Conservation (phyloP, 2,797 vertebrate genomes). For the Dipus sagitta region DNA sequence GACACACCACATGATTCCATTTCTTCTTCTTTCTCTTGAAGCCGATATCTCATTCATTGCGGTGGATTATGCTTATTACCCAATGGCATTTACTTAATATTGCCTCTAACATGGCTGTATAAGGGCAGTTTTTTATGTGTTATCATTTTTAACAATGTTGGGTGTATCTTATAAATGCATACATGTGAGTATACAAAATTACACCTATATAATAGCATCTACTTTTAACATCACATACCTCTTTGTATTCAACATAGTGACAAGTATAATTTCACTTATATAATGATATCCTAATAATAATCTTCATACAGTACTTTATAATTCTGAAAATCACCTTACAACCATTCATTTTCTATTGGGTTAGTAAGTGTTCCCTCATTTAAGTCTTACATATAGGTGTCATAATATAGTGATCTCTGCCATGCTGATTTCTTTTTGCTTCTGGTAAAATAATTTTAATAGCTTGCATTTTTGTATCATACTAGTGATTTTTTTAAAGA, state of each 20-base stretch:
- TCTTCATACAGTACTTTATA: conserved; percentile 3
- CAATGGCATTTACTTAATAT: background rate
- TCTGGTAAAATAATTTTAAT: conserved; percentile 64
- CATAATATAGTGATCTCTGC: conserved; percentile 8
- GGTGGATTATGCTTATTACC: background rate
- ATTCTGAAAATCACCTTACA: conserved; percentile 50
- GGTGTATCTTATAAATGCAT: background rate
- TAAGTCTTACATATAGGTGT: background rate
- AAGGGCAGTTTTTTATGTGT: background rate
- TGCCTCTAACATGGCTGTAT: background rate
- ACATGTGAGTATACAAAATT: background rate
- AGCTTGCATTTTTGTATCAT: conserved; percentile 35
- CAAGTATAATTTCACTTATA: background rate
- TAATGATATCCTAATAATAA: conserved; percentile 27
- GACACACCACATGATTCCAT: background rate
- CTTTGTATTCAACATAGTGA: background rate
- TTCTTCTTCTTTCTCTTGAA: background rate
- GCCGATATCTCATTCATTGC: background rate
- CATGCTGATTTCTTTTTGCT: conserved; percentile 31
- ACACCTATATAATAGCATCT: background rate
- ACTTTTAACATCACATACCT: background rate
- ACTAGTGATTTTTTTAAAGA: conserved; percentile 18
- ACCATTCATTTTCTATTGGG: conserved; percentile 55
- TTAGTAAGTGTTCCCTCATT: conserved; percentile 22
- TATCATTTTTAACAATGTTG: background rate